Conservation (phyloP, 2,113 vertebrate species). For the Toxostoma redivivum region DNA sequence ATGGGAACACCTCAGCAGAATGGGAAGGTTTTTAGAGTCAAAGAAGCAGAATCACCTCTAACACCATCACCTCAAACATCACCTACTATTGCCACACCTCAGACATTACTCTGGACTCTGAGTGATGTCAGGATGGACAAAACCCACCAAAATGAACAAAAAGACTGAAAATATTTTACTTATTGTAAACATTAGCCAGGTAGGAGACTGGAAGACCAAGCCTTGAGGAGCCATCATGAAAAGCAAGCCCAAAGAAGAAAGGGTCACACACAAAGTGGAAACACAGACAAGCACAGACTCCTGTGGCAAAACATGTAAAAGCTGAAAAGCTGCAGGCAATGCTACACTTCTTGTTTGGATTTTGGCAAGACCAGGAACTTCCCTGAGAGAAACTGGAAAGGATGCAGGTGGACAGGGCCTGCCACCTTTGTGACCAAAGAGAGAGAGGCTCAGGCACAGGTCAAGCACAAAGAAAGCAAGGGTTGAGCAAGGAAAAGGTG, state of each 20-base stretch:
- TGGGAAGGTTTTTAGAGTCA: neutral
- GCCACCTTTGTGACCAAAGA: neutral
- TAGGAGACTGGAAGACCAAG: neutral
- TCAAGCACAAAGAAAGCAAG: neutral
- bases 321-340: neutral
- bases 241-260: neutral
- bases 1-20: neutral
- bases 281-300: neutral
- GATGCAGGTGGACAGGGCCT: fast-evolving
- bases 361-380: neutral
- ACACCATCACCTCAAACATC: neutral
- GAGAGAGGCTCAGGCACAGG: neutral
- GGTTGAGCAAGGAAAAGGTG: neutral
- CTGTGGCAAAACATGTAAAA: fast-evolving
- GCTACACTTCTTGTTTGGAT: neutral
- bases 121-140: neutral
- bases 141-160: neutral
- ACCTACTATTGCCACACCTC: neutral
- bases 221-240: neutral
- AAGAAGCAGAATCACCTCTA: neutral
- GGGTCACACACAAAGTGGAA: neutral
- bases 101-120: neutral
- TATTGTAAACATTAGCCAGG: neutral
- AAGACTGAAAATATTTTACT: neutral
- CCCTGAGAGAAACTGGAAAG: neutral